Conservation (phyloP, 2,888 invertebrate species). For the Apocheima hispidaria region DNA sequence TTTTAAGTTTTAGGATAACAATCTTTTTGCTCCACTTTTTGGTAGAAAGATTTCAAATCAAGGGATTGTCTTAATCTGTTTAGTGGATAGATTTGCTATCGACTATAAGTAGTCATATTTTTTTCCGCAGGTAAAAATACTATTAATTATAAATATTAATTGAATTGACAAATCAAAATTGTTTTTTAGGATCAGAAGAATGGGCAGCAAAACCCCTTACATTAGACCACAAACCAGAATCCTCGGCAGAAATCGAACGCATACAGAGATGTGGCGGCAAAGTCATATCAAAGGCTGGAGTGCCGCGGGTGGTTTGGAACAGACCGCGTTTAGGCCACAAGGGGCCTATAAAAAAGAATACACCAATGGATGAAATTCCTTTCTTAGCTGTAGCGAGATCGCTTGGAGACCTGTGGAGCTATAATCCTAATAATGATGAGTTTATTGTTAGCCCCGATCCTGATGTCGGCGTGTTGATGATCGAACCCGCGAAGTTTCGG, state of each 20-base stretch:
- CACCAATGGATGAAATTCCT: slow-evolving; percentile 96
- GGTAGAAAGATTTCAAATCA: too few species aligned
- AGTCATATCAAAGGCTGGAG: slow-evolving; percentile 91
- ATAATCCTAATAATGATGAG: slow-evolving; percentile 95
- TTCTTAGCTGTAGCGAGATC: slow-evolving; percentile 98
- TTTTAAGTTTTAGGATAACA: too few species aligned
- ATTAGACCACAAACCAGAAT: slow-evolving; percentile 98
- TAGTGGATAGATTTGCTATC: too few species aligned
- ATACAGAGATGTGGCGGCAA: slow-evolving; percentile 94
- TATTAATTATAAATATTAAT: too few species aligned
- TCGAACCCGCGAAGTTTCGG: slow-evolving; percentile 91
- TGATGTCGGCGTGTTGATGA: slow-evolving; percentile 94
- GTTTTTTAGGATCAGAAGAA: slow-evolving; percentile 82
- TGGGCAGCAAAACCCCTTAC: slow-evolving; percentile 95
- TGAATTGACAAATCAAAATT: background rate
- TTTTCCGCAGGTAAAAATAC: too few species aligned
- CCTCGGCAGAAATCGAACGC: slow-evolving; percentile 91
- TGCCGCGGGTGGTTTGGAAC: slow-evolving; percentile 99
- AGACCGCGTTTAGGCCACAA: slow-evolving; percentile 92
- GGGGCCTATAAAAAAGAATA: slow-evolving; percentile 95
- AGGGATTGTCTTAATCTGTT: too few species aligned
- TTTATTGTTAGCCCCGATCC: slow-evolving; percentile 99
- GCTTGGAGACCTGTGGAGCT: slow-evolving; percentile 98
- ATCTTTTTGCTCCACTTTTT: too few species aligned
- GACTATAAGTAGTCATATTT: too few species aligned